These are phyloP conservation scores for Amphilophus citrinellus DNA, from an alignment of 2,113 vertebrate genomes.

Conservation along the genomic window DNA sequence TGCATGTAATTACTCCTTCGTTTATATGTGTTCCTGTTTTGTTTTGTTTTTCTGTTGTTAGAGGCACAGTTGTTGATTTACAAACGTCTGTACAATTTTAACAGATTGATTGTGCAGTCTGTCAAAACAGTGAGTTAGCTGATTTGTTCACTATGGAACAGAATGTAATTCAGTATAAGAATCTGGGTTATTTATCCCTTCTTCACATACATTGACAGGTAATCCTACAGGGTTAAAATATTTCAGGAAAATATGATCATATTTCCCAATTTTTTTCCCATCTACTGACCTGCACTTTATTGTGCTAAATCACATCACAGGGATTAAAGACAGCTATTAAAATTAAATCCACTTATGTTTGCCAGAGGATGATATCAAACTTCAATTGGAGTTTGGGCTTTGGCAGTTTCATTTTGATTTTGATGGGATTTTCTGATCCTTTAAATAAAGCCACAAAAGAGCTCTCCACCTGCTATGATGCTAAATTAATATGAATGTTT, in stretches of 20 bases:
- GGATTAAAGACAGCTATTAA: conserved; percentile 83
- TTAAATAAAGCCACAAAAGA: conserved; percentile 69
- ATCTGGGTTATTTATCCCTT: conserved; percentile 48
- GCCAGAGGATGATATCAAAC: conserved; percentile 78
- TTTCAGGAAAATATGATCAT: conserved; percentile 72
- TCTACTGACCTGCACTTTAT: conserved; percentile 66
- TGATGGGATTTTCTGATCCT: conserved; percentile 76
- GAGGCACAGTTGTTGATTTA: neutral
- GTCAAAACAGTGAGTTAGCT: conserved; percentile 70
- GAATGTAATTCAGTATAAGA: conserved; percentile 61
- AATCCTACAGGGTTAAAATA: conserved; percentile 67
- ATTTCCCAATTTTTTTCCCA: conserved; percentile 46
- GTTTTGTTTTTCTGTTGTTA: neutral
- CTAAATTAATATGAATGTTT: conserved; percentile 70
- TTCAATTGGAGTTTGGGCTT: conserved; percentile 79
- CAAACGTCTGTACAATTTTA: conserved; percentile 43
- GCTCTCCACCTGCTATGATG: conserved; percentile 57
- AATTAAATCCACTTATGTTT: conserved; percentile 81
- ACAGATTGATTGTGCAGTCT: conserved; percentile 67
- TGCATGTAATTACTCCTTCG: conserved; percentile 56
- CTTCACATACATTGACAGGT: conserved; percentile 54
- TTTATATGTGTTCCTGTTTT: conserved; percentile 9
- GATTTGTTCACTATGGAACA: conserved; percentile 67
- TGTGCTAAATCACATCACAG: conserved; percentile 70
- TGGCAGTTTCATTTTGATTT: conserved; percentile 79